A percentile compares a stretch with the other conserved stretches of the same genome.
Evolutionary conservation across 2,113 vertebrate genomes (phyloP).

Genomic region (Bambusicola thoracicus): DNA sequence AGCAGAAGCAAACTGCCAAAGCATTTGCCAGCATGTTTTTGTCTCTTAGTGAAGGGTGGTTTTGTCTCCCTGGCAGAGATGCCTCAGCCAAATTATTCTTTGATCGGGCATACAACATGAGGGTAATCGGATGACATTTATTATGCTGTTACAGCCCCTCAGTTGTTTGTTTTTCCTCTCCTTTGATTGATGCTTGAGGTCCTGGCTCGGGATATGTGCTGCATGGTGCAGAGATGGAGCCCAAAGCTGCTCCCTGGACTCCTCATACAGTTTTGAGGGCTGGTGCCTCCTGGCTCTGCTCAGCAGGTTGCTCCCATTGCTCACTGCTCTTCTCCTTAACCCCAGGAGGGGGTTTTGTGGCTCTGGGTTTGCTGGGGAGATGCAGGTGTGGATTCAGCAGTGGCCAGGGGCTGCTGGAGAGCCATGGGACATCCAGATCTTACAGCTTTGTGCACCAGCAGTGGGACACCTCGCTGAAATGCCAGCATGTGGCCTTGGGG

Average conservation of each 20-base stretch:
- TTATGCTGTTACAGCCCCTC: not conserved
- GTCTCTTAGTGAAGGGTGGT: not conserved
- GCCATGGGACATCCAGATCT: accelerated
- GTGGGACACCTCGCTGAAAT: not conserved
- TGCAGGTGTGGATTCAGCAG: not conserved
- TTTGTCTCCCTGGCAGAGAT: not conserved
- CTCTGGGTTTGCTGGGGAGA: accelerated
- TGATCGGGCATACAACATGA: not conserved
- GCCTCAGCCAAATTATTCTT: not conserved
- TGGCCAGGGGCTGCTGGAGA: not conserved
- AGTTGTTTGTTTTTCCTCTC: not conserved
- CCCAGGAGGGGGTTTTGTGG: not conserved
- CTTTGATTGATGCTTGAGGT: not conserved
- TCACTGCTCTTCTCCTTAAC: not conserved
- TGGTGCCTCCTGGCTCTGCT: not conserved
- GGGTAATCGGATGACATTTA: not conserved
- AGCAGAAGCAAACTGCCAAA: not conserved
- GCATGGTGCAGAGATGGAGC: not conserved
- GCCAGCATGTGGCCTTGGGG: not conserved
- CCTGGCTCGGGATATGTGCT: accelerated
- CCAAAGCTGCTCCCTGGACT: not conserved
- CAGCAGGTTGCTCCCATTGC: accelerated
- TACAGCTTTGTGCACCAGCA: accelerated
- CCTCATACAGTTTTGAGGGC: not conserved
- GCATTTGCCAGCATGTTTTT: not conserved